Base-by-base conservation (phyloP, 2,113 vertebrate genomes). In the Mixornis gularis region DNA sequence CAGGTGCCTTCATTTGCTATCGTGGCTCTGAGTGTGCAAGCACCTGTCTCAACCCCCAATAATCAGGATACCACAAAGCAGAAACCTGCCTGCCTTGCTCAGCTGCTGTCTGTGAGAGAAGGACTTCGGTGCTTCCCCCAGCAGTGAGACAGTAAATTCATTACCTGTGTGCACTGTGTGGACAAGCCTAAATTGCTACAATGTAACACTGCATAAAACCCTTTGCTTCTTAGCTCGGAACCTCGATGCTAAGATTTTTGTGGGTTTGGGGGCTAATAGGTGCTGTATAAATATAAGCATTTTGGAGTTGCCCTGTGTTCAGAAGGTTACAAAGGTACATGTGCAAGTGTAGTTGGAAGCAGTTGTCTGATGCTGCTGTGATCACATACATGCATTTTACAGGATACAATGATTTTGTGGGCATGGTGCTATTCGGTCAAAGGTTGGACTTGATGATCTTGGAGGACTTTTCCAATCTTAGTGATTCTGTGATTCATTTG, bases 341-440 rank as follows among this genome's bases (percentile, higher is more conserved):
- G 58, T 59, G 27, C 27, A 49, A 43, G 29, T 15, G 69, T 13
- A 34, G 49, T 5, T 79, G 71, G 69, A 49, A 48, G 64, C 30
- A 49, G 38, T 10, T 58, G 29, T 16, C 3, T 62, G 51, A 53
- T 74, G 59, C 63, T 87, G 79, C 78, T 25, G 16, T 29, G 59
- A 44, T 29, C 48, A 14, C 27, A 65, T 52, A 29, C 32, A 0
- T 13, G 1, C 0, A 1, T 70, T 84, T 64, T 16, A 41, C 6
- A 13, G 21, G n/a, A 10, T 68, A 32, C 26, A 46, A 18, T 51
- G 52, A 9, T 60, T 74, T 53, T 34, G 25, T 60, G 20, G 9
- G 30, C 40, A 16, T 22, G 12, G 21, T 55, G 26, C 12, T 68
- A 7, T 74, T 89, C 0, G 1, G 34, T n/a, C 17, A 17, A 27